Conservation (phyloP, 2,888 invertebrate genomes). For the Drymonia ruficornis region DNA sequence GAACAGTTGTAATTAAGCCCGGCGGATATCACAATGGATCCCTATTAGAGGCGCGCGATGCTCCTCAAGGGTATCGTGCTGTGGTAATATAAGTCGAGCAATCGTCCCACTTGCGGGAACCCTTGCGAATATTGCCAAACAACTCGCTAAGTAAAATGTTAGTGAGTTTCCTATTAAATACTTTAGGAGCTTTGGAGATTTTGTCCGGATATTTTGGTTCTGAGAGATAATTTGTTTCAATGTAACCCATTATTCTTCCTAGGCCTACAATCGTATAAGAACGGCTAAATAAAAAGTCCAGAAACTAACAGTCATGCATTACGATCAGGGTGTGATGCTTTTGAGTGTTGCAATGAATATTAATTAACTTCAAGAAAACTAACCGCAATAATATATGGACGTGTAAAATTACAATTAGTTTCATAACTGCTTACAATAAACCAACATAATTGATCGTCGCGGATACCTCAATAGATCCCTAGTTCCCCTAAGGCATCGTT, state of each 20-base stretch:
- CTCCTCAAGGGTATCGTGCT: constrained; percentile 58
- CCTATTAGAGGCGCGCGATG: constrained; percentile 65
- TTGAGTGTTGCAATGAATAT: too few species aligned
- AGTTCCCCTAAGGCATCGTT: constrained; percentile 60
- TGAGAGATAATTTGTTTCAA: background rate
- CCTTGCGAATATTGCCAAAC: constrained; percentile 34
- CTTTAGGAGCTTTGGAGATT: background rate
- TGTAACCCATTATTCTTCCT: too few species aligned
- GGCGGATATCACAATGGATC: constrained; percentile 66
- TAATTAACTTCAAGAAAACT: too few species aligned
- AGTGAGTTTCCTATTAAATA: background rate
- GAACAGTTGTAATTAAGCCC: constrained; percentile 49
- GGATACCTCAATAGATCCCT: constrained; percentile 63
- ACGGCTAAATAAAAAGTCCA: too few species aligned
- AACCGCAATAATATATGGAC: background rate
- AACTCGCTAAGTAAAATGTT: constrained; percentile 8
- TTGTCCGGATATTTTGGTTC: background rate
- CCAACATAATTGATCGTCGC: constrained; percentile 43
- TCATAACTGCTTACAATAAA: constrained; percentile 30
- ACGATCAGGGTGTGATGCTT: too few species aligned
- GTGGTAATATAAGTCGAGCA: constrained; percentile 33
- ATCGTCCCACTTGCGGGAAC: constrained; percentile 24
- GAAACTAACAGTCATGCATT: too few species aligned
- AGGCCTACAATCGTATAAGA: too few species aligned
- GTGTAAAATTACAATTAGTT: constrained; percentile 22